These are phyloP conservation scores for Sarcophaga rosellei DNA, from an alignment of 2,888 invertebrate species.

Conservation along the genomic window DNA sequence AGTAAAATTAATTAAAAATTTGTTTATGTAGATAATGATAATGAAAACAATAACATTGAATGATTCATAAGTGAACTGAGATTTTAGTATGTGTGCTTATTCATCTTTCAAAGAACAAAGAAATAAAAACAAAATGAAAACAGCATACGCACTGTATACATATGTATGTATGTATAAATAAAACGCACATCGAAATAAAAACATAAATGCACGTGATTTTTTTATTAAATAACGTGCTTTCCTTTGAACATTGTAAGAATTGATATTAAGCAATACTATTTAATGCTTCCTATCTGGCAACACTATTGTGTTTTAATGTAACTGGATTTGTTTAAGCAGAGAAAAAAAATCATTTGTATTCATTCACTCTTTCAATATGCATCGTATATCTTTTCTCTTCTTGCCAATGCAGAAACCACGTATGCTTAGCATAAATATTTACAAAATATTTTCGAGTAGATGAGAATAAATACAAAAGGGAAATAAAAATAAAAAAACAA, in stretches of 20 bases:
- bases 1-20: no score
- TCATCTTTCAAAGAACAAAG: no score
- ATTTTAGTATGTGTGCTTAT: no score
- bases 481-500: conserved; percentile 53
- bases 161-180: background rate
- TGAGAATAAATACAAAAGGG: conserved; percentile 16
- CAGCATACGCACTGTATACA: background rate
- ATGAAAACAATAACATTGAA: no score
- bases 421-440: conserved; percentile 35
- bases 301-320: background rate
- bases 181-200: background rate
- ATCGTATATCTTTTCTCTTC: conserved; percentile 27
- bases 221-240: conserved; percentile 43
- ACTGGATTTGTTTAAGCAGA: conserved; percentile 24
- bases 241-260: background rate
- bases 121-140: no score
- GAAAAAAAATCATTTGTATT: background rate
- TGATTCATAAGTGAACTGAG: no score
- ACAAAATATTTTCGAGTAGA: background rate
- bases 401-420: background rate
- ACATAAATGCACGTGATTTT: conserved; percentile 46
- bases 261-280: background rate
- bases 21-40: no score
- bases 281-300: conserved; percentile 37
- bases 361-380: conserved; percentile 29